Evolutionary conservation across 2,113 vertebrate species (phyloP).

Genomic region (Pagrus major): DNA sequence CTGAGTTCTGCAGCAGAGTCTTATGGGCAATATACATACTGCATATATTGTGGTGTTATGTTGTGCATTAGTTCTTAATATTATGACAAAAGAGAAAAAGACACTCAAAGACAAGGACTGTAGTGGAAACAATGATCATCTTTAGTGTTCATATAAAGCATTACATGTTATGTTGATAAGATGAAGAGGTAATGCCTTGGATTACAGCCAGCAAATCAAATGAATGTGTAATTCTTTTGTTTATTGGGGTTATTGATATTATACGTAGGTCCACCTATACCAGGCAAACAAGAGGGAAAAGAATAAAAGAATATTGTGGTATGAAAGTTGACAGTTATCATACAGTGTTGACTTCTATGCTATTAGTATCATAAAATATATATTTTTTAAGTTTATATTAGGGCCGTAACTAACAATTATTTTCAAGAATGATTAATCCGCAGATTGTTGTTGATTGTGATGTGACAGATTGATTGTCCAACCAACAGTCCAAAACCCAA

Average conservation of each 20-base stretch:
- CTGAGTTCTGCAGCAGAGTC: constrained; percentile 7
- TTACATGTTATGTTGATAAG: background rate
- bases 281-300: background rate
- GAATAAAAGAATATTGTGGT: too few relatives aligned
- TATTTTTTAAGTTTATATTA: too few relatives aligned
- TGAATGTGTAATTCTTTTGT: too few relatives aligned
- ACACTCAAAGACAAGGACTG: background rate
- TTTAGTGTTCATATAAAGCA: background rate
- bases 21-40: background rate
- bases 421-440: too few relatives aligned
- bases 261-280: background rate
- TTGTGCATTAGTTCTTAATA: background rate
- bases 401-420: too few relatives aligned
- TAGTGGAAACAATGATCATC: background rate
- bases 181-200: background rate
- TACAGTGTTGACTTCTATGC: too few relatives aligned
- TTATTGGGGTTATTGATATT: too few relatives aligned
- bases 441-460: too few relatives aligned
- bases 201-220: background rate
- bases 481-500: too few relatives aligned
- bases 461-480: too few relatives aligned
- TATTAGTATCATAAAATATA: too few relatives aligned
- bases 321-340: too few relatives aligned
- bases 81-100: background rate
- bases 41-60: background rate